A percentile compares a stretch with the other conserved stretches of the same genome.
Evolutionary conservation across 2,113 vertebrate species (phyloP).

Genomic region (Peromyscus leucopus): DNA sequence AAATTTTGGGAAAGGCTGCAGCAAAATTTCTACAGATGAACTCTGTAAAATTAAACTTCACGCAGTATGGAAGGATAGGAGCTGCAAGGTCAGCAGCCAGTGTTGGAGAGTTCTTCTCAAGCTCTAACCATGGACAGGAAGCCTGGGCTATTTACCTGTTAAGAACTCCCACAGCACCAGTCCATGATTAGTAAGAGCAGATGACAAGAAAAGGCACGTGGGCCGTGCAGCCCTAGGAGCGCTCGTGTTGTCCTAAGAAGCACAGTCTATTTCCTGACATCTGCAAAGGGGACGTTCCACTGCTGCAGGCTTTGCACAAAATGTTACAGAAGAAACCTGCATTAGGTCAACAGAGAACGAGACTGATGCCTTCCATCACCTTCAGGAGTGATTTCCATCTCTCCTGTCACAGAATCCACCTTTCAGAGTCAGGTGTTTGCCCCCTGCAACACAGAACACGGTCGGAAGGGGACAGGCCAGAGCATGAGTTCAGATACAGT

Average conservation of each 20-base stretch:
- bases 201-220: background rate
- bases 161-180: background rate
- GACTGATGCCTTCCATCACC: slow-evolving; percentile 36
- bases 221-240: background rate
- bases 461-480: background rate
- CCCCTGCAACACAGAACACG: background rate
- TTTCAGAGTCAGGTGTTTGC: slow-evolving; percentile 38
- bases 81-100: background rate
- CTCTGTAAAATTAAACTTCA: slow-evolving; percentile 25
- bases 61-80: background rate
- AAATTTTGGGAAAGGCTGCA: slow-evolving; percentile 34
- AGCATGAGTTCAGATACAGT: slow-evolving; percentile 9
- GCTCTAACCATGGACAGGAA: background rate
- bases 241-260: slow-evolving; percentile 35
- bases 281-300: slow-evolving; percentile 69
- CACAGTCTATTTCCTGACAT: slow-evolving; percentile 71
- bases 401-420: background rate
- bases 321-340: slow-evolving; percentile 70
- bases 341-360: slow-evolving; percentile 56
- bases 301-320: slow-evolving; percentile 65
- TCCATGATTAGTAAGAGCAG: background rate
- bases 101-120: slow-evolving; percentile 13
- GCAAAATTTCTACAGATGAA: slow-evolving; percentile 36
- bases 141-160: background rate
- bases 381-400: slow-evolving; percentile 37